Base-by-base conservation (phyloP, 2,888 invertebrate species). In the Xestia c-nigrum region DNA sequence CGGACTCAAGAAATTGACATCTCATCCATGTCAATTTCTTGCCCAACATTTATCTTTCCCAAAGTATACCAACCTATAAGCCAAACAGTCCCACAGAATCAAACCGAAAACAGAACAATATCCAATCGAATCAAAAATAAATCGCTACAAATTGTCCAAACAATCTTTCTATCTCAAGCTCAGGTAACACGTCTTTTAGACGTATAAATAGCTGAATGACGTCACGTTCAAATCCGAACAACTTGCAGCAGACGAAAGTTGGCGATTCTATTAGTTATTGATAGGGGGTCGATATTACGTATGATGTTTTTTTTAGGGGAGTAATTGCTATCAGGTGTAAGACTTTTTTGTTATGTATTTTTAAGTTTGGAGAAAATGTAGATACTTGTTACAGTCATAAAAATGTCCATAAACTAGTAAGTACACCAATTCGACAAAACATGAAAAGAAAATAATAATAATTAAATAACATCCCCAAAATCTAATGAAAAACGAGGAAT, bases 261-360 rank as follows among this genome's bases (percentile, higher is more conserved):
- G 90, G 92, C 91, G 90, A 90, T 91, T 89, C 90, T 89, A 75
- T 95, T 92, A 94, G 95, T 95, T 94, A 95, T 95, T 95, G 92
- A 95, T 93, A 85, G 81, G 74, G 55, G 75, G 69, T 73, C 50
- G 71, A 65, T 78, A 92, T 94, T 95, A 93, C 94, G 93, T 95
- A 85, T 92, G 43, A 72, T 73, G 71, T 80, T 86, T 50, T 71
- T 57, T 70, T 73, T 5, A 16, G 21, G 50, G 59, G 38, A 73
- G 61, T 69, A 81, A 74, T 85, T 85, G 79, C 85, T 80, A 86
- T 89, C 78, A 24, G 72, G 43, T 72, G 31, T 63, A 19, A 40
- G 3, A 10, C 55, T 65, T n/a, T 52, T 50, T 21, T 46, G 12
- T 46, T 50, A 2, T 50, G 19, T 7, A 2, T 5, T 50, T 6